Base-by-base conservation (phyloP, 2,888 invertebrate genomes). In the Dendrolimus pini region DNA sequence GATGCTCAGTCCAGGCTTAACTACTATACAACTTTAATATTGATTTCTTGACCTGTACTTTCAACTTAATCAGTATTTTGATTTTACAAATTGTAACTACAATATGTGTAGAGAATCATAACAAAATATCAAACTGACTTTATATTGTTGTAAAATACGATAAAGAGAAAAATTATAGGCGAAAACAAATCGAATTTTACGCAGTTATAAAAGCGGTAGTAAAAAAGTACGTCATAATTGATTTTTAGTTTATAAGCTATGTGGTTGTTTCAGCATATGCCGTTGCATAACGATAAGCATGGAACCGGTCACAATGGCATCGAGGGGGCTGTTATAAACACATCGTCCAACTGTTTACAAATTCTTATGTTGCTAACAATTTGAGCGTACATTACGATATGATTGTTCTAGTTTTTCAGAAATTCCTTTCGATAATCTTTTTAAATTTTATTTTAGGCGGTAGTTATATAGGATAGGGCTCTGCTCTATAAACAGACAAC, bases 341-440 rank as follows among this genome's bases (percentile, higher is more conserved):
- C 68, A 64, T 66, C 63, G 55, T 63, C 56, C 58, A 53, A 62
- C 65, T 88, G 87, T 89, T 89, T 89, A 85, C 82, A 84, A 89
- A 89, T 82, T 78, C 66, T 79, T 78, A 78, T 82, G 80, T 82
- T 85, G 75, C 78, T 70, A 67, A 72, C 77, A 75, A 78, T 81
- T 83, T 79, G 74, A 60, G 60, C 66, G 58, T 57, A 62, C 64
- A 59, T 67, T 63, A 65, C 69, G 62, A 77, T 77, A 80, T 82
- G 80, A 84, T 84, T 83, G 83, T 82, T 77, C 79, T 77, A 78
- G 80, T 82, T 83, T 79, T 78, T 78, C 66, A 68, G 77, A 79
- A 75, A 78, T 78, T 78, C 72, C 74, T 74, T 74, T 54, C 30
- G 14, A 54, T 14, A 30, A 7, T 18, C 14, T 2, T 54, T 18